Conservation (phyloP, 1,140 invertebrate genomes). For the Drosophila arawakana region DNA sequence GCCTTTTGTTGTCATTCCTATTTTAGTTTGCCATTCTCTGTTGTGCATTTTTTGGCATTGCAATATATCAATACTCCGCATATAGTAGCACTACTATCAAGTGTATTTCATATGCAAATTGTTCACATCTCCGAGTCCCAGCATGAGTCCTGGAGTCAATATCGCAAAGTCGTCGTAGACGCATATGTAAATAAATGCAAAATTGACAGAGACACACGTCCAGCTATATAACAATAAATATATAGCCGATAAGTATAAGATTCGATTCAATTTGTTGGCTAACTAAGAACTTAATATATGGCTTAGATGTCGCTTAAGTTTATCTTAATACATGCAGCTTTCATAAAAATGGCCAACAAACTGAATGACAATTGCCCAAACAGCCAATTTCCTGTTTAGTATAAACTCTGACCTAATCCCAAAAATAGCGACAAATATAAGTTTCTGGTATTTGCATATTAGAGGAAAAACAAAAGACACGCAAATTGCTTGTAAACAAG, state of each 20-base stretch:
- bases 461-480: no score
- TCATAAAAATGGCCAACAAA: no score
- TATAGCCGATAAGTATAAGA: slow-evolving; percentile 1
- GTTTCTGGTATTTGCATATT: no score
- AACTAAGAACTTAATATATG: neutral
- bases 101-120: slow-evolving; percentile 73
- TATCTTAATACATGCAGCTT: no score
- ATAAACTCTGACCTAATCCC: no score
- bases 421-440: no score
- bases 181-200: slow-evolving; percentile 52
- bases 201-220: slow-evolving; percentile 11
- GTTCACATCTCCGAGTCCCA: slow-evolving; percentile 45
- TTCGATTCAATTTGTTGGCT: neutral
- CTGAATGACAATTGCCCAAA: no score
- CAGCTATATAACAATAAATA: neutral
- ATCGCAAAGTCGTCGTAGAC: slow-evolving; percentile 25
- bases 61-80: slow-evolving; percentile 1
- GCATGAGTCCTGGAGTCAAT: slow-evolving; percentile 39
- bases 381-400: no score
- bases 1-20: slow-evolving; percentile 52
- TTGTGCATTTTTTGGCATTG: slow-evolving; percentile 45
- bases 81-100: slow-evolving; percentile 49
- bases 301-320: no score
- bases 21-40: slow-evolving; percentile 36
- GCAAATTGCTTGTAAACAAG: no score